These are phyloP conservation scores for Melanogrammus aeglefinus DNA, from an alignment of 2,797 vertebrate genomes.

Conservation along the genomic window DNA sequence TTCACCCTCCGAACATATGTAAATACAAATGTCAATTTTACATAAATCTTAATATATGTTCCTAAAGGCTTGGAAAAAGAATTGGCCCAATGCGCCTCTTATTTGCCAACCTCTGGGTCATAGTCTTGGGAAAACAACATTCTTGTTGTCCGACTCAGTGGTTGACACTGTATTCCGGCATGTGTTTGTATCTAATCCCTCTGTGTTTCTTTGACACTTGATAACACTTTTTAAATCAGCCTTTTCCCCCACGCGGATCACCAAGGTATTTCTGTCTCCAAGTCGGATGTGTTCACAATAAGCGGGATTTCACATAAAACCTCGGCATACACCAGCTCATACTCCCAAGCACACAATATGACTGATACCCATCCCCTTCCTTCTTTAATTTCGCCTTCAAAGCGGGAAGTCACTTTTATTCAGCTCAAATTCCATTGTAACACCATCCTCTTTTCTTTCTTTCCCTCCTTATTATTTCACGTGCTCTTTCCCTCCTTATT, in stretches of 20 bases:
- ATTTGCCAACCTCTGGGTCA: too few relatives aligned
- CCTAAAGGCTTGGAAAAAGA: too few relatives aligned
- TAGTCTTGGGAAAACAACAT: neutral
- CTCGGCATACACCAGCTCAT: neutral
- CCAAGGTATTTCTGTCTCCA: too few relatives aligned
- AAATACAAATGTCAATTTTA: too few relatives aligned
- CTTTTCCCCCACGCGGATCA: too few relatives aligned
- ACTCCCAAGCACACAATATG: neutral
- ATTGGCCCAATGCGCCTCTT: too few relatives aligned
- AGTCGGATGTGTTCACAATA: neutral
- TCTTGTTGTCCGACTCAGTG: neutral
- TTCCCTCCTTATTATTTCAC: neutral
- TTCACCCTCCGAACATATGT: too few relatives aligned
- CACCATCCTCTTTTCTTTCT: neutral
- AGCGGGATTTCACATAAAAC: too few relatives aligned
- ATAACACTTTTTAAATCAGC: too few relatives aligned
- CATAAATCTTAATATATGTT: too few relatives aligned
- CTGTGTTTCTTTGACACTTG: neutral
- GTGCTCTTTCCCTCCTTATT: too few relatives aligned
- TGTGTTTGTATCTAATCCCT: neutral
- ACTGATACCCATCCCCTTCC: neutral
- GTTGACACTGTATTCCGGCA: too few relatives aligned
- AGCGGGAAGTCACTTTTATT: neutral
- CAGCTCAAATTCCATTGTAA: neutral
- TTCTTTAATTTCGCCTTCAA: neutral